A percentile compares a stretch with the other conserved stretches of the same genome.
These are phyloP conservation scores for Setophaga kirtlandii DNA, from an alignment of 2,113 vertebrate genomes.

Conservation along the genomic window DNA sequence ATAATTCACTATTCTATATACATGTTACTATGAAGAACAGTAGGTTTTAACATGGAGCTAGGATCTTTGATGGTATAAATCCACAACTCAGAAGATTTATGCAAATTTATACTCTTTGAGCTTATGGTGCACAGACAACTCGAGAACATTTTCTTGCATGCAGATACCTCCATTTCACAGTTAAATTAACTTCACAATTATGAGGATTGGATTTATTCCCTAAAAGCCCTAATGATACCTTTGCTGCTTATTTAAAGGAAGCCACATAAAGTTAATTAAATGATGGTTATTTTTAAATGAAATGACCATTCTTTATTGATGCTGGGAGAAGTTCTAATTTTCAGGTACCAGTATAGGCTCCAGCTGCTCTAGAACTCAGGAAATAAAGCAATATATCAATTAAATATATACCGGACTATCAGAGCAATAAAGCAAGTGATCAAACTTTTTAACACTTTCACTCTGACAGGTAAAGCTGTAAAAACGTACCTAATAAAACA, in stretches of 20 bases:
- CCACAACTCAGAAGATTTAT: neutral
- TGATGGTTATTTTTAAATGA: neutral
- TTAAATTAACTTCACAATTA: slow-evolving; percentile 29
- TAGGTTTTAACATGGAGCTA: neutral
- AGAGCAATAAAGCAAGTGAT: neutral
- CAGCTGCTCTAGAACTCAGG: neutral
- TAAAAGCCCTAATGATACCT: neutral
- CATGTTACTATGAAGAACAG: neutral
- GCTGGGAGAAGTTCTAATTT: neutral
- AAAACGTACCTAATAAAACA: neutral
- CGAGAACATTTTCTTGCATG: neutral
- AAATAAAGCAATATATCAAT: neutral
- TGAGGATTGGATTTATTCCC: neutral
- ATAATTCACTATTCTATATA: neutral
- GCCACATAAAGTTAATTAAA: neutral
- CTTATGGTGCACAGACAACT: neutral
- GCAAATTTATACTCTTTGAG: neutral
- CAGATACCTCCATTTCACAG: neutral
- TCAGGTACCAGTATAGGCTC: neutral
- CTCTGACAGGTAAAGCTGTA: neutral
- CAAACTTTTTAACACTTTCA: neutral
- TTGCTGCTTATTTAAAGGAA: neutral
- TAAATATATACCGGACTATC: neutral
- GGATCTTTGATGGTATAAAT: neutral
- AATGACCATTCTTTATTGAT: neutral